Evolutionary conservation across 2,797 vertebrate species (phyloP), one percentile per base, ranked within the genome.

Genomic region (Gouania willdenowi): DNA sequence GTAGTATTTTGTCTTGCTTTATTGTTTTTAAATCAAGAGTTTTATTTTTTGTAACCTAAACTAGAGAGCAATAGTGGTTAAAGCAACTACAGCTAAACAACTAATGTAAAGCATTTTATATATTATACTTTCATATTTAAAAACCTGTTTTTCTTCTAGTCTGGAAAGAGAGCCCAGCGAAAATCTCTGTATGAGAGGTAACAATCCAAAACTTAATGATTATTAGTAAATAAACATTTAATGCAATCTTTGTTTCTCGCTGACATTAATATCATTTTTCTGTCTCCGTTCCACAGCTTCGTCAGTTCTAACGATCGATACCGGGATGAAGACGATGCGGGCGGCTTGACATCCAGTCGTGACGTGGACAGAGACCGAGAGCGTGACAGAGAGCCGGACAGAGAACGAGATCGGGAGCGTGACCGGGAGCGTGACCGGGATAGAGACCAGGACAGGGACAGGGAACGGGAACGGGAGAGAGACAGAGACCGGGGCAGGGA

Each of bases 161-260:
- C 83, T 15, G 87, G 82, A 39, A 92, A 92, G 71, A 88, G 92
- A 62, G 74, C 84, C 17, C 89, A 92, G 18, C 91, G 92, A 75
- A 97, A 94, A 51, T 89, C 88, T 30, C 81, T 97, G 6, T 95
- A 95, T 46, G 93, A 95, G 45, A 93, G 93, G 94, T 95, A 82
- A 87, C n/a, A 9, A 68, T 38, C 8, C 2, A 18, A 58, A 41
- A 18, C 4, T 12, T 11, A n/a, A n/a, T n/a, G n/a, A n/a, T n/a
- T n/a, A n/a, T n/a, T n/a, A n/a, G n/a, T n/a, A n/a, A n/a, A n/a
- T n/a, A n/a, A n/a, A n/a, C n/a, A n/a, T n/a, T n/a, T n/a, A n/a
- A n/a, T n/a, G n/a, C n/a, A n/a, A n/a, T n/a, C n/a, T n/a, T n/a
- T n/a, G n/a, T n/a, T n/a, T n/a, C n/a, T n/a, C n/a, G n/a, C n/a